phyloP scores from a whole-genome alignment of 2,113 vertebrate species.

The Baryphthengus martii region DNA sequence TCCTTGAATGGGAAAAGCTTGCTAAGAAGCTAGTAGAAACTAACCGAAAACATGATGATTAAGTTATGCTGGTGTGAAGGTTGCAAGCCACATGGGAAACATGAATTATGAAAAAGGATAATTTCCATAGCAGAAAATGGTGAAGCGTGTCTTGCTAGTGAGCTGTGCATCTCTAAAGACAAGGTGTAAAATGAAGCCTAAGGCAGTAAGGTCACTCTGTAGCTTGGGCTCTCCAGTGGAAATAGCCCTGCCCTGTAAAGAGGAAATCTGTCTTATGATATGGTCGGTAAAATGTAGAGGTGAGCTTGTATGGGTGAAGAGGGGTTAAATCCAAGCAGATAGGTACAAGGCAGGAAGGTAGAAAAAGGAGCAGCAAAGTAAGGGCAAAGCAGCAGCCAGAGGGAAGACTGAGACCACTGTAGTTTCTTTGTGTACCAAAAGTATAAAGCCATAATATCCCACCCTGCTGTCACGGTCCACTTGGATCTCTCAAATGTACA shows the following conservation, averaged over 20 bases:
- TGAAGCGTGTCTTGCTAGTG: not conserved
- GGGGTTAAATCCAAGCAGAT: not conserved
- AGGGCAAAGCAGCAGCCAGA: not conserved
- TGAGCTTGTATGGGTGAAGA: not conserved
- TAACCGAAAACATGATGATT: not conserved
- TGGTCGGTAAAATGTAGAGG: not conserved
- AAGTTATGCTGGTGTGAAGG: not conserved
- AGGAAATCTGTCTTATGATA: not conserved
- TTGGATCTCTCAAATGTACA: not conserved
- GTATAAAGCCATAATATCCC: not conserved
- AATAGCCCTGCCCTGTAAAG: not conserved
- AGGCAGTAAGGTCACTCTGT: not conserved
- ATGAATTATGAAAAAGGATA: not conserved
- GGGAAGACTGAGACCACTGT: not conserved
- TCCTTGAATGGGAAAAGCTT: not conserved
- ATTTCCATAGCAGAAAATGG: not conserved
- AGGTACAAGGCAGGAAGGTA: not conserved
- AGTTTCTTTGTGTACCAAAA: not conserved
- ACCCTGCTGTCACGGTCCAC: not conserved
- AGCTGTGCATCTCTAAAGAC: not conserved
- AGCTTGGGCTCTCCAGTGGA: not conserved
- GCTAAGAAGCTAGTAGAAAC: not conserved
- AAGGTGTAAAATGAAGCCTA: not conserved
- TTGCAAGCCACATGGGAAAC: not conserved
- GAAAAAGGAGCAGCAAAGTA: not conserved